A percentile compares a stretch with the other conserved stretches of the same genome.
phyloP scores from a whole-genome alignment of 2,888 invertebrate genomes.

The Belgica antarctica region DNA sequence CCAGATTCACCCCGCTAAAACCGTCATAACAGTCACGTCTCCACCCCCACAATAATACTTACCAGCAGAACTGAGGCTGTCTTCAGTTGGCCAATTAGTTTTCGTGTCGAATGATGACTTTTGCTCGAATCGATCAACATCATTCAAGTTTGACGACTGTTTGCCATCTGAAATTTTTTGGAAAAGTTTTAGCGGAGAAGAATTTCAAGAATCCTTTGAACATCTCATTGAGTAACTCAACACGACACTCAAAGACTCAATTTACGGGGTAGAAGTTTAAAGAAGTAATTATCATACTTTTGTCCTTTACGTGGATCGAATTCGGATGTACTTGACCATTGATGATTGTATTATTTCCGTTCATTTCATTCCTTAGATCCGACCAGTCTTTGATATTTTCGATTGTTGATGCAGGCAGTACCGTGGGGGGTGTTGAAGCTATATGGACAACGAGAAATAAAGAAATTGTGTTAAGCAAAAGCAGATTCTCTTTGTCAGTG shows the following conservation, averaged over 20 bases:
- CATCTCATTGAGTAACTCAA: too few relatives aligned
- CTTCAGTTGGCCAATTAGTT: conserved; percentile 59
- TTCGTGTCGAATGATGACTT: conserved; percentile 63
- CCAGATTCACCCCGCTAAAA: too few relatives aligned
- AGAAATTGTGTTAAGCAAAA: neutral
- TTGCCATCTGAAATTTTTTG: conserved; percentile 66
- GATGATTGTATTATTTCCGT: conserved; percentile 28
- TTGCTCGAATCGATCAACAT: conserved; percentile 77
- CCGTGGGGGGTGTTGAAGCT: conserved; percentile 40
- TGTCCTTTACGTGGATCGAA: conserved; percentile 39
- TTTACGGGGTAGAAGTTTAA: neutral
- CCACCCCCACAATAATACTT: neutral
- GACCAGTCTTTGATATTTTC: conserved; percentile 40
- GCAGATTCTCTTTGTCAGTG: neutral
- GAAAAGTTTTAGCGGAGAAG: neutral
- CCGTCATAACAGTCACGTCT: too few relatives aligned
- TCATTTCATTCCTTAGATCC: conserved; percentile 25
- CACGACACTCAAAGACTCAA: too few relatives aligned
- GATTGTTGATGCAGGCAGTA: conserved; percentile 28
- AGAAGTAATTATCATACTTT: conserved; percentile 43
- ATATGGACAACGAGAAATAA: too few relatives aligned
- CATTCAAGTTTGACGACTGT: conserved; percentile 72
- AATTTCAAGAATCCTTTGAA: too few relatives aligned
- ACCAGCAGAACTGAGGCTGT: conserved; percentile 46
- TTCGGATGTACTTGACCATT: conserved; percentile 26